Base-by-base conservation (phyloP, 2,797 vertebrate genomes). In the Urophycis tenuis region DNA sequence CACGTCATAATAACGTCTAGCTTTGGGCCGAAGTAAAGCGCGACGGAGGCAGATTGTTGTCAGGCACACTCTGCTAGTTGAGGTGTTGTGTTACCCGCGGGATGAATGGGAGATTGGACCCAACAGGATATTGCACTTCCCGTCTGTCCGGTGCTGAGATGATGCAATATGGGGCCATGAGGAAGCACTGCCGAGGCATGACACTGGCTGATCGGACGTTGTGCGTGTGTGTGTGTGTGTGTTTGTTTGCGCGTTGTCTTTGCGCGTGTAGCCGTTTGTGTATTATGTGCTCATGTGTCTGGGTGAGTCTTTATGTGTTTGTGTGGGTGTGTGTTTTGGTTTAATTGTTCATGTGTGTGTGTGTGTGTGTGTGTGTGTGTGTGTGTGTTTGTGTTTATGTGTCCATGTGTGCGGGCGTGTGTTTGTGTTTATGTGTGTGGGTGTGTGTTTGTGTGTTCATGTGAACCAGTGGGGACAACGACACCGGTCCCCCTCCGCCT, bases 161-260 rank as follows among this genome's bases (percentile, higher is more conserved):
- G 53, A 60, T 60, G 53, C 53, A 25, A 60, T 60, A 25, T 25
- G 22, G 6, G 53, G 53, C 7, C 19, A 60, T 19, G 19, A 53
- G 22, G n/a, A 60, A 11, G 53, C 53, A 7, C 17, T 60, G 45
- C 22, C 25, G 53, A 60, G 19, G 53, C 8, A 60, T 60, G n/a
- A 60, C 22, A 25, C 2, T 19, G 53, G 53, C 53, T n/a, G 22
- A 41, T 41, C 22, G 8, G 53, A 60, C n/a, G 53, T 10, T 7
- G 53, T 25, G 64, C 32, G 67, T 70, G 67, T 70, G 67, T 31
- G 30, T 70, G 67, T 25, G 71, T 72, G 33, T 36, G 33, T 70
- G 17, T 71, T 33, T 5, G 30, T 15, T 17, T 72, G 71, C 22
- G 70, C 34, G 17, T 19, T 69, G 3, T 22, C 4, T 11, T 15